Conservation (phyloP, 2,888 invertebrate genomes). For the Chrysopilus asiliformis region DNA sequence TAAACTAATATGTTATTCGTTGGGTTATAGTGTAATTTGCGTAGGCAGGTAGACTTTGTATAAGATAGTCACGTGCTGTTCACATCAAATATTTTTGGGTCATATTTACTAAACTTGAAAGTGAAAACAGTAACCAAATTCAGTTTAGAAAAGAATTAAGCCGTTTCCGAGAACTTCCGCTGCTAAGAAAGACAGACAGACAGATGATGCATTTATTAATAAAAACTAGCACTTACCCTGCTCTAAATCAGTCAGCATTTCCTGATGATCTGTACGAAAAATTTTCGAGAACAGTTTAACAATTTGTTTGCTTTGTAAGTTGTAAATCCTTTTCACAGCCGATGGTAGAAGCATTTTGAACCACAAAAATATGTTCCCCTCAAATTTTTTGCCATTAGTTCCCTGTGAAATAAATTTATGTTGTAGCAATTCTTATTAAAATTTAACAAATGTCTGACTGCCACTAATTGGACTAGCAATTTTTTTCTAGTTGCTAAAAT, state of each 20-base stretch:
- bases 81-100: no score
- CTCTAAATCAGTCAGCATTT: conserved; percentile 76
- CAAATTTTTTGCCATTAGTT: conserved; percentile 47
- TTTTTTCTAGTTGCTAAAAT: no score
- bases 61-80: no score
- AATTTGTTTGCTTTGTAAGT: conserved; percentile 83
- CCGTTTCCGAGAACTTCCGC: no score
- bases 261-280: conserved; percentile 55
- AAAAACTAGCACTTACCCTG: conserved; percentile 38
- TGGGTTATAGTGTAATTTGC: no score
- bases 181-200: conserved; percentile 2
- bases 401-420: conserved; percentile 26
- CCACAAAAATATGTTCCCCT: conserved; percentile 68
- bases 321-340: conserved; percentile 73
- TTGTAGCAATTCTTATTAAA: no score
- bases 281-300: conserved; percentile 77
- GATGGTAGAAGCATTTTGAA: conserved; percentile 72
- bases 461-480: no score
- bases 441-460: background rate
- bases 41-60: no score
- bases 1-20: no score
- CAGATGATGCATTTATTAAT: background rate
- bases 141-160: no score
- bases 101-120: no score
- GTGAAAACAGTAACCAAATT: no score